A percentile compares a stretch with the other conserved stretches of the same genome.
These are phyloP conservation scores for Conistra vaccinii DNA, from an alignment of 2,888 invertebrate species.

Conservation along the genomic window DNA sequence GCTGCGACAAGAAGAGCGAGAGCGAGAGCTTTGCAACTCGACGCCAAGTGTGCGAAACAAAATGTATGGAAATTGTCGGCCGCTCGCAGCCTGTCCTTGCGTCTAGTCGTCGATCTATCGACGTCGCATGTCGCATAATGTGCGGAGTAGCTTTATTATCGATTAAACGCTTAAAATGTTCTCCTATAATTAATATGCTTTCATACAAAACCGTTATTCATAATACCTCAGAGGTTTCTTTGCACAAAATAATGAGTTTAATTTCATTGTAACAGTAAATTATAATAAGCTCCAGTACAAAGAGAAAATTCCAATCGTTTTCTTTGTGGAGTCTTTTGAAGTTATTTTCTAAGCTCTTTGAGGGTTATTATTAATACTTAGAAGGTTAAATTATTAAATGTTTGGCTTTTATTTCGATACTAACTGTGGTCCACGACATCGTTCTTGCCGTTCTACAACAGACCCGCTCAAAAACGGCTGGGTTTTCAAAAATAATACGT, in stretches of 20 bases:
- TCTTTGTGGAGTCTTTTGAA: not conserved
- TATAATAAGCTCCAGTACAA: slow-evolving; percentile 31
- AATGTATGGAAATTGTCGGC: not conserved
- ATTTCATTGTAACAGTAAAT: slow-evolving; percentile 30
- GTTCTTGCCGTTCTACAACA: no score
- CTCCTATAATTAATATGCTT: not conserved
- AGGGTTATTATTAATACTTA: slow-evolving; percentile 10
- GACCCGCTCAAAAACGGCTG: no score
- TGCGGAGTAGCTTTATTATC: not conserved
- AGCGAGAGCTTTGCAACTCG: not conserved
- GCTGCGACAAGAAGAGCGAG: not conserved
- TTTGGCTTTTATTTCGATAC: no score
- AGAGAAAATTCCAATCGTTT: slow-evolving; percentile 18
- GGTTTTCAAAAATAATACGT: no score
- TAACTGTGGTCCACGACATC: no score
- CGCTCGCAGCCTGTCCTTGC: no score
- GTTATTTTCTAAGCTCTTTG: slow-evolving; percentile 24
- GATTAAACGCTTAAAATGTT: not conserved
- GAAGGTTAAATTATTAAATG: slow-evolving; percentile 9
- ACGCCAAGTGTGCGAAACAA: not conserved
- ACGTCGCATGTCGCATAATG: not conserved
- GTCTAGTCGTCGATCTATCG: not conserved
- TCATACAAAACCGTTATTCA: not conserved
- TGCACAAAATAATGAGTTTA: slow-evolving; percentile 36
- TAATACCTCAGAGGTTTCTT: not conserved